Evolutionary conservation across 2,888 invertebrate species (phyloP), one percentile per base, ranked within the genome.

Genomic region (Nephrocerus scutellatus): DNA sequence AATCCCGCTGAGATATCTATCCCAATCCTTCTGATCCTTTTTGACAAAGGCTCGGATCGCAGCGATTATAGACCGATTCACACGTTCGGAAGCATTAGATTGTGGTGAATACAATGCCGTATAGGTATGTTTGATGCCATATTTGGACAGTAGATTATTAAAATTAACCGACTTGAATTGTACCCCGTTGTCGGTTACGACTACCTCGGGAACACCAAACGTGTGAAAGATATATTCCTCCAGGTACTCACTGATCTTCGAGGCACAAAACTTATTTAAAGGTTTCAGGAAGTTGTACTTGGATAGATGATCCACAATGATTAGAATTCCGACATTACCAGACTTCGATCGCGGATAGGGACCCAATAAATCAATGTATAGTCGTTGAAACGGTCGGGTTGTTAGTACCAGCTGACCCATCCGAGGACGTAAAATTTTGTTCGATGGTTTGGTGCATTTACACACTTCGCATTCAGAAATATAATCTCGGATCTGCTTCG

Each of bases 21-120:
- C 48, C 46, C 39, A 43, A n/a, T 25, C 35, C n/a, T 31, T 30
- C 22, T 45, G 47, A 23, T 46, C 43, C 8, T 33, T 36, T 18
- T 40, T 41, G 7, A 47, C 12, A 30, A 41, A 39, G 8, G 39
- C 16, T 19, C 40, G 12, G 9, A 62, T 51, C 35, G 52, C 54
- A 1, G 57, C 57, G 6, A 54, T 53, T 3, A 62, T 30, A 1
- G 54, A 53, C 15, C 54, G 36, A 37, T 63, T 62, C 0, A 54
- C 48, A 2, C 58, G 41, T 40, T 62, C 63, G 0, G 55, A 56
- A 4, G 58, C 56, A 41, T 62, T 62, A 5, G 41, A 39, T 44
- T 62, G 61, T 0, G 61, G 57, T 13, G 57, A 56, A 41, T 62
- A 62, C 13, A 41, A 29, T 1, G 54, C 46, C 23, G 49, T 57